Evolutionary conservation across 2,113 vertebrate genomes (phyloP).

Genomic region (Engystomops pustulosus): DNA sequence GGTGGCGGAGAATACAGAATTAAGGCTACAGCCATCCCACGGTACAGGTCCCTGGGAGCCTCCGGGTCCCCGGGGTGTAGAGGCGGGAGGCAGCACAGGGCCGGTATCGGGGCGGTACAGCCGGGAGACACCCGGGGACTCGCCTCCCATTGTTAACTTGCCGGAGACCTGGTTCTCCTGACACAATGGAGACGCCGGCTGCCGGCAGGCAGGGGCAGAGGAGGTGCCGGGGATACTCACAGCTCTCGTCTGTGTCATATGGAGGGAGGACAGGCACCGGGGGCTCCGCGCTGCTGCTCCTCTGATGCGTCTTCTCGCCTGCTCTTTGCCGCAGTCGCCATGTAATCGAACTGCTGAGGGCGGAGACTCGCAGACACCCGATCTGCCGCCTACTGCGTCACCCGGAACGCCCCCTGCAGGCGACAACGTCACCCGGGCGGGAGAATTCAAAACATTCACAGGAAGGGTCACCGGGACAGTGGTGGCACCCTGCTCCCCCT

Average conservation of each 20-base stretch:
- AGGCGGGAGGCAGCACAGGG: neutral
- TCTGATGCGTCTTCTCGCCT: conserved; percentile 14
- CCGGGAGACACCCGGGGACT: neutral
- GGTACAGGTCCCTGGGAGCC: neutral
- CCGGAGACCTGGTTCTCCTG: neutral
- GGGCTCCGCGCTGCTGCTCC: neutral
- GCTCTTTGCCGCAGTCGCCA: conserved; percentile 58
- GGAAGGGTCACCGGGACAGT: too few relatives aligned
- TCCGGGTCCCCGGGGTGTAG: neutral
- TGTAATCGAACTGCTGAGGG: conserved; percentile 50
- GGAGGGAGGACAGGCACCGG: neutral
- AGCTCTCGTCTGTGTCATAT: conserved; percentile 43
- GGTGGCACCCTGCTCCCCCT: too few relatives aligned
- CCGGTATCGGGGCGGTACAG: neutral
- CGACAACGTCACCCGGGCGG: conserved; percentile 11
- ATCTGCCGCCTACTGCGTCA: conserved; percentile 54
- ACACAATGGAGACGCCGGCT: conserved; percentile 51
- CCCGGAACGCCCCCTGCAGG: neutral
- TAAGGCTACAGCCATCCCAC: neutral
- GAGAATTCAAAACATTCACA: conserved; percentile 13
- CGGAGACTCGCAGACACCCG: neutral
- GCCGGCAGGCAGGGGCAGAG: neutral
- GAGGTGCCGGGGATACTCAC: conserved; percentile 19
- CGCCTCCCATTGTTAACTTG: conserved; percentile 31
- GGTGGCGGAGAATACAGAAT: neutral